Base-by-base conservation (phyloP, 1,140 invertebrate species). In the Coelopa frigida region DNA sequence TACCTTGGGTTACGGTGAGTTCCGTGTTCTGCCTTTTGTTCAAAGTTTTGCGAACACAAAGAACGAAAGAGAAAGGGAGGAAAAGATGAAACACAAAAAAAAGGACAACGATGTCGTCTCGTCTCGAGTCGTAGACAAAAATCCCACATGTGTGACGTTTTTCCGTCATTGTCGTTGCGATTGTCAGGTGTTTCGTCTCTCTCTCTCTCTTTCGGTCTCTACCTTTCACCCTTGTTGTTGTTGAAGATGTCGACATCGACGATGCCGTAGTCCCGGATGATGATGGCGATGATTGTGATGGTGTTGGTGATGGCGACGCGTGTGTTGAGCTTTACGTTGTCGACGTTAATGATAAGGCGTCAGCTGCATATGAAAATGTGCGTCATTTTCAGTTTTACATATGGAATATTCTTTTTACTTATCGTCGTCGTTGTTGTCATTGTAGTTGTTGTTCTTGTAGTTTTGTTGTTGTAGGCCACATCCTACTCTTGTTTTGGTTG, bases 171-270 rank as follows among this genome's bases (percentile, higher is more conserved):
- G 27, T 42, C 40, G 32, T 42, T 29, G 21, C 40, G 26, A 44
- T 44, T 44, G 42, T 44, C 27, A 44, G 31, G 31, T 44, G 42
- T 44, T 44, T 44, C n/a, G n/a, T n/a, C 35, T 44, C 11, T 36
- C 15, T 36, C 7, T 6, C 7, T n/a, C 4, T 38, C 20, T 17
- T 5, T 21, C 38, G 26, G 21, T 11, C n/a, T 5, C 10, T 40
- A 5, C 21, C 8, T 29, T 29, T 29, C 27, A 10, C 14, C 27
- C 27, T 10, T 29, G 27, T 29, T 14, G 27, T 10, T 29, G 27
- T 29, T 29, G 27, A 10, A 29, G 14, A 8, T 29, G 27, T 29
- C 14, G 27, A 29, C 14, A 29, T 14, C 33, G 11, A 14, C 33
- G 29, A 21, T 44, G 17, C n/a, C 21, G 29, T 32, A 31, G 26